Evolutionary conservation across 2,113 vertebrate species (phyloP).

Genomic region (Alouatta palliata): DNA sequence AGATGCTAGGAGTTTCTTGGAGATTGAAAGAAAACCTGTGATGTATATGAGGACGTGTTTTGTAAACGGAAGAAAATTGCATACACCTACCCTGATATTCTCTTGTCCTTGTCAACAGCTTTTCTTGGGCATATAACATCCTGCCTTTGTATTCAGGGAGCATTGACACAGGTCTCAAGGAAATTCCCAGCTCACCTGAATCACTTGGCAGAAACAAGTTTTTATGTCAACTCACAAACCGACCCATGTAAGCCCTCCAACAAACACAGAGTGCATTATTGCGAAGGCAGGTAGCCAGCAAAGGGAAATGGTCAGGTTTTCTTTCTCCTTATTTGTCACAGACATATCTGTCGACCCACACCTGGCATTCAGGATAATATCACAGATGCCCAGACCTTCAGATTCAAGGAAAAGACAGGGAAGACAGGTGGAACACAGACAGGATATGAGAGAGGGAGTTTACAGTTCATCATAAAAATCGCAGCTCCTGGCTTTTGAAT

Average conservation of each 20-base stretch:
- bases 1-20: not conserved
- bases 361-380: not conserved
- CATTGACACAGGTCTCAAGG: slow-evolving; percentile 42
- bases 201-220: slow-evolving; percentile 76
- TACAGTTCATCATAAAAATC: not conserved
- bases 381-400: not conserved
- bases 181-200: slow-evolving; percentile 73
- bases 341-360: slow-evolving; percentile 33
- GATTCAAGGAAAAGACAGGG: not conserved
- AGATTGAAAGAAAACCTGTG: not conserved
- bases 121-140: not conserved
- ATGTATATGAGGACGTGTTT: not conserved
- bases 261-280: slow-evolving; percentile 41
- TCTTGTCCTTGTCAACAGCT: not conserved
- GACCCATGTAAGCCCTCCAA: slow-evolving; percentile 58
- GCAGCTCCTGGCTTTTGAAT: not conserved
- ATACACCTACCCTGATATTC: not conserved
- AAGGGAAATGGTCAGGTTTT: not conserved
- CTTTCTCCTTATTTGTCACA: slow-evolving; percentile 38
- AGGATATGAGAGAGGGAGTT: not conserved
- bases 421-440: not conserved
- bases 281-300: not conserved
- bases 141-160: slow-evolving; percentile 61
- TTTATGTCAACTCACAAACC: slow-evolving; percentile 71
- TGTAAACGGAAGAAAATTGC: not conserved